These are phyloP conservation scores for Escarpia spicata DNA, from an alignment of 2,888 invertebrate species.

Conservation along the genomic window DNA sequence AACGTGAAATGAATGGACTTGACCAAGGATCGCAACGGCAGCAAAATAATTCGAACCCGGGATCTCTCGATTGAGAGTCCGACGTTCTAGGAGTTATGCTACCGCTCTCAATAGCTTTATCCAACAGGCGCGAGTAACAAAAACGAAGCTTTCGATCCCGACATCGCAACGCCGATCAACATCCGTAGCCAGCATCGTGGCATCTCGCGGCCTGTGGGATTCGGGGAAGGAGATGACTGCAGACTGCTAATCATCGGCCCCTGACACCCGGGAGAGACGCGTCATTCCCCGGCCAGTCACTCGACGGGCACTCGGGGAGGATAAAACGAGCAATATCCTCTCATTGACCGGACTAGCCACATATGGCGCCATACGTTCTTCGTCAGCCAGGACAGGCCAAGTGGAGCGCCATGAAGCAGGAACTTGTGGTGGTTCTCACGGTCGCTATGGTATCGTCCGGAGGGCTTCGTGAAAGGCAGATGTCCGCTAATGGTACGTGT, in stretches of 20 bases:
- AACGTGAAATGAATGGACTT: too few species aligned
- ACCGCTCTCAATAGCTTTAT: neutral
- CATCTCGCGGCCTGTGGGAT: neutral
- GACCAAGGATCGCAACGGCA: too few species aligned
- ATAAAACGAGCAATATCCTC: neutral
- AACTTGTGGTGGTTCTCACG: neutral
- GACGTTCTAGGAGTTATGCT: too few species aligned
- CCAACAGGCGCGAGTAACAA: neutral
- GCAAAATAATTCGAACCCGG: too few species aligned
- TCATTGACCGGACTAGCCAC: neutral
- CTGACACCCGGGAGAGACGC: neutral
- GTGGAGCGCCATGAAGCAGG: neutral
- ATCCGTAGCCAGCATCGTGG: neutral
- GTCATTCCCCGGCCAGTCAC: neutral
- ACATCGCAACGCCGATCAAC: neutral
- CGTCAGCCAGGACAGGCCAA: neutral
- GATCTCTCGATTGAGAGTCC: too few species aligned
- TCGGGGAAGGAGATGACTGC: neutral
- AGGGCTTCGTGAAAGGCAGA: neutral
- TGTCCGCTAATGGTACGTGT: neutral
- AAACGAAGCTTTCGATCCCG: neutral
- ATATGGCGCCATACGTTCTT: neutral
- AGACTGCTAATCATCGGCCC: slow-evolving; percentile 8
- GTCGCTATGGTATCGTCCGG: neutral
- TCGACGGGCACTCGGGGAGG: neutral